Conservation (phyloP, 2,113 vertebrate species). For the Cnemophilus loriae region DNA sequence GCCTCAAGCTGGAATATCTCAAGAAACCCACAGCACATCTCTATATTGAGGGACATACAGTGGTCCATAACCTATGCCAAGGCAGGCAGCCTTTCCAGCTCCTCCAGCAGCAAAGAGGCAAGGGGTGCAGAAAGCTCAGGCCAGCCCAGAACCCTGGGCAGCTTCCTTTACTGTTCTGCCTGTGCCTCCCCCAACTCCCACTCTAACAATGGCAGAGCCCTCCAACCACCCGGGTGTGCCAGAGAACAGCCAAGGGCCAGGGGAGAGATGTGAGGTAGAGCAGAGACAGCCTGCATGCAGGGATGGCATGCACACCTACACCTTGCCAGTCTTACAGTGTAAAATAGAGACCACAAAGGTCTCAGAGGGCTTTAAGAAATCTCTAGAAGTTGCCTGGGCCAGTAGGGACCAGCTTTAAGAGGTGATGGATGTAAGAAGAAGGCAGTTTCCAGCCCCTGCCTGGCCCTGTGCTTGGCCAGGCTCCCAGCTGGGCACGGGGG, state of each 20-base stretch:
- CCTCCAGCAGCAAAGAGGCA: not conserved
- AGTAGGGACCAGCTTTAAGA: not conserved
- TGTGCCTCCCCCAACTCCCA: not conserved
- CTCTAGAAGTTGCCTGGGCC: not conserved
- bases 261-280: not conserved
- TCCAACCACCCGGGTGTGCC: not conserved
- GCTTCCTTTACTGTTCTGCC: not conserved
- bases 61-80: rapidly evolving
- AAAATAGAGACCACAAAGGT: not conserved
- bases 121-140: not conserved
- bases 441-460: not conserved
- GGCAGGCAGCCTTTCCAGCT: not conserved
- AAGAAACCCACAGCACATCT: not conserved
- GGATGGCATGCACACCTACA: not conserved
- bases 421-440: not conserved
- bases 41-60: not conserved
- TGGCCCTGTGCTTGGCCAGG: not conserved
- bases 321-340: not conserved
- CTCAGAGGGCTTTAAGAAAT: not conserved
- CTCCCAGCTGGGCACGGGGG: rapidly evolving
- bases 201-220: not conserved
- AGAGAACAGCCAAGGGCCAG: not conserved
- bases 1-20: not conserved
- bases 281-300: not conserved
- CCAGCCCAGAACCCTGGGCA: not conserved